Percentiles rank a stretch among this genome's conserved stretches.
Evolutionary conservation across 2,888 invertebrate species (phyloP).

Genomic region (Apotomis capreana): DNA sequence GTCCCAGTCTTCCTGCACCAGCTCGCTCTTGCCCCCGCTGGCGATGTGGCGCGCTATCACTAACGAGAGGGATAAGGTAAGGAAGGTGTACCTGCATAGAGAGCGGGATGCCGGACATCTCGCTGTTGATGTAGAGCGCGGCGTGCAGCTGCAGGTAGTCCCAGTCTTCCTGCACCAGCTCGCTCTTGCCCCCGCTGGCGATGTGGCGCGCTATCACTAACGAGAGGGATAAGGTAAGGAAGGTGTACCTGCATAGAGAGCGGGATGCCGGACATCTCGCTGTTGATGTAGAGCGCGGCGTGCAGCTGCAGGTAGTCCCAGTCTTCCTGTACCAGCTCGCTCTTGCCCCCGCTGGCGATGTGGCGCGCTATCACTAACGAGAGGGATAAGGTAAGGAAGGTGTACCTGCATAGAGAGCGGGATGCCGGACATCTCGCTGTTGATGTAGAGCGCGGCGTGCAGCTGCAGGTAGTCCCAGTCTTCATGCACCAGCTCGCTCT

Average conservation of each 20-base stretch:
- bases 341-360: slow-evolving; percentile 93
- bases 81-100: too few species aligned
- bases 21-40: slow-evolving; percentile 94
- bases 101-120: slow-evolving; percentile 96
- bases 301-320: slow-evolving; percentile 99
- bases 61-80: slow-evolving; percentile 89
- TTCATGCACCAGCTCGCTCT: slow-evolving; percentile 95
- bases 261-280: slow-evolving; percentile 97
- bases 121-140: slow-evolving; percentile 98
- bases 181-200: slow-evolving; percentile 93
- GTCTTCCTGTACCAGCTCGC: slow-evolving; percentile 95
- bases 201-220: slow-evolving; percentile 92
- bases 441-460: slow-evolving; percentile 97
- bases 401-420: slow-evolving; percentile 86
- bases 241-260: too few species aligned
- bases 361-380: slow-evolving; percentile 91
- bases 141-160: slow-evolving; percentile 98
- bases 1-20: slow-evolving; percentile 98
- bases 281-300: slow-evolving; percentile 97
- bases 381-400: too few species aligned
- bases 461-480: slow-evolving; percentile 99
- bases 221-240: slow-evolving; percentile 92
- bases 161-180: slow-evolving; percentile 97
- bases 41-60: slow-evolving; percentile 94
- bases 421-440: slow-evolving; percentile 98